Base-by-base conservation (phyloP, 2,888 invertebrate species). In the Cloeon dipterum region DNA sequence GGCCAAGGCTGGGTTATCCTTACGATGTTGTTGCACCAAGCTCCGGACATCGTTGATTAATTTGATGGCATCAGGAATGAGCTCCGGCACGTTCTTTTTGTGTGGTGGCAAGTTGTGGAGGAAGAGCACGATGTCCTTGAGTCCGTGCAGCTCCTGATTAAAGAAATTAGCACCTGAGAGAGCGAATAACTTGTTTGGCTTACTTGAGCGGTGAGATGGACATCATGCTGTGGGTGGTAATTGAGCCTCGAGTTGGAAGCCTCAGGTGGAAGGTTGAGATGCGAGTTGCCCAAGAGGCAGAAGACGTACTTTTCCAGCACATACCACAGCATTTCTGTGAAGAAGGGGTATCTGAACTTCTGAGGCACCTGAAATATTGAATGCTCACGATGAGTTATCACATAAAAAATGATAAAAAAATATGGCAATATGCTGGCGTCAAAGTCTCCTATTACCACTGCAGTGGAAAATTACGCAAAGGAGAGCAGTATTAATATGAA, bases 271-370 rank as follows among this genome's bases (percentile, higher is more conserved):
- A 52, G 47, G 25, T 46, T 65, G 35, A 89, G 62, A 55, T 88
- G 86, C 32, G 76, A 75, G 41, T 76, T 69, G 0, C 89, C 89
- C 39, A 89, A 61, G 36, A 94, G 58, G 39, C 83, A 81, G 46
- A 74, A 72, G 23, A 93, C 85, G 57, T 94, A 94, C 29, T 86
- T 70, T 48, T 89, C 91, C 45, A 94, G 59, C 26, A 93, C 89
- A 59, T 94, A 96, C 93, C 96, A 96, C 41, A 91, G 62, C 78
- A 96, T 91, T 61, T 96, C 94, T 11, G 86, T 88, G 59, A 89
- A 96, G 62, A 93, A 94, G 1, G 96, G 96, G 56, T 94, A 96
- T 0, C 96, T 76, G 61, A 93, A 96, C 62, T 94, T 93, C 49
- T 85, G 81, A 1, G 93, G 91, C 26, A 96, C 93, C 78, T 79